Conservation (phyloP, 2,113 vertebrate genomes). For the Chloropsis hardwickii region DNA sequence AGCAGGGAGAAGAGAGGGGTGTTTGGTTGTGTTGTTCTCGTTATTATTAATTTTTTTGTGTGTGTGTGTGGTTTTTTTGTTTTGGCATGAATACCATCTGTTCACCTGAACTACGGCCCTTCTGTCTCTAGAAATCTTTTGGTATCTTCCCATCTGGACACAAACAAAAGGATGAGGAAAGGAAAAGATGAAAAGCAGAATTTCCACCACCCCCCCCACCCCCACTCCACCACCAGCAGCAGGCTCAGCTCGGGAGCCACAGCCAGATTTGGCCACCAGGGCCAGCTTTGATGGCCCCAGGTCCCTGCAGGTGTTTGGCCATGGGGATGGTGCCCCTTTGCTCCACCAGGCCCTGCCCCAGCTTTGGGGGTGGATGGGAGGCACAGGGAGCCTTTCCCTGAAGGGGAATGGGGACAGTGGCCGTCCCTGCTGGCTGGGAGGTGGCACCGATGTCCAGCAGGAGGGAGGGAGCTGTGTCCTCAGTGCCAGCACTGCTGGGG, state of each 20-base stretch:
- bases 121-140: conserved; percentile 46
- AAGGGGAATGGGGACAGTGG: neutral
- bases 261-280: neutral
- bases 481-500: neutral
- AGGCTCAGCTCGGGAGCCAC: rapidly evolving
- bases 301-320: neutral
- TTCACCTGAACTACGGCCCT: conserved; percentile 57
- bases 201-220: rapidly evolving
- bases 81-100: conserved; percentile 61
- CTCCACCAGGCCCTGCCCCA: neutral
- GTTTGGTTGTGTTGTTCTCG: conserved; percentile 39
- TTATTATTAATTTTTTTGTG: conserved; percentile 29
- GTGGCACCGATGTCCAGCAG: rapidly evolving
- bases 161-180: conserved; percentile 19
- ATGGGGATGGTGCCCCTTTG: neutral
- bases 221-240: neutral
- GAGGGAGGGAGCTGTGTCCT: neutral
- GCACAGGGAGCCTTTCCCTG: neutral
- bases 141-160: conserved; percentile 44
- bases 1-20: conserved; percentile 44
- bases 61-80: neutral
- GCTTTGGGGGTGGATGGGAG: rapidly evolving
- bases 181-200: neutral
- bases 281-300: neutral
- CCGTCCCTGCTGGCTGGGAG: neutral